Base-by-base conservation (phyloP, 2,888 invertebrate genomes). In the Caenorhabditis plicata region DNA sequence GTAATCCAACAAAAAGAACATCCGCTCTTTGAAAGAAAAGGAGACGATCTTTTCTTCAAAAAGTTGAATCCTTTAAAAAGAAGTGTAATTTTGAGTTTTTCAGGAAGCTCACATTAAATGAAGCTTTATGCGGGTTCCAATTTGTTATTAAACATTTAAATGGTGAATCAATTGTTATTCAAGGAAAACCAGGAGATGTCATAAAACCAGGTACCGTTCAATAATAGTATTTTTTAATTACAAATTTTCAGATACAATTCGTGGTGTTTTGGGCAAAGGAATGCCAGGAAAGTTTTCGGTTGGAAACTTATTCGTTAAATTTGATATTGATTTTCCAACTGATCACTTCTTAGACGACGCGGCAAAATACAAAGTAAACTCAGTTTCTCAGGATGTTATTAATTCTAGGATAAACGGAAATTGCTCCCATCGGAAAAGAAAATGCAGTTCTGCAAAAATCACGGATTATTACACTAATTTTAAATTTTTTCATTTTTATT, bases 101-200 rank as follows among this genome's bases (percentile, higher is more conserved):
- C 27, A 64, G 64, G 35, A 64, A 52, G 53, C 87, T 94, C 35
- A 87, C 88, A 35, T 83, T 94, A 45, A 89, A 90, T 2, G 92
- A 94, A 82, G 91, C 94, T 13, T 84, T 94, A 9, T 93, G 93
- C 84, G 94, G 94, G 5, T 90, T 92, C 82, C 85, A 87, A 54
- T 88, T 90, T 82, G 86, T 88, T 42, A 84, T 94, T n/a, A 88
- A 88, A 79, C 93, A 94, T 82, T 85, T 95, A 71, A 93, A 94
- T 84, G 91, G 90, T 0, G 86, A 92, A 41, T 88, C 89, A 77
- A 84, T 94, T 58, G 85, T 91, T 46, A 85, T 95, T 48, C 87
- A 86, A 81, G 88, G 88, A 73, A 85, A 87, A 45, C 86, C 90
- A 4, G 93, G 92, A 15, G 87, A 89, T 71, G 88, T 93, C 17